Percentiles rank a stretch among this genome's conserved stretches.
Evolutionary conservation across 2,113 vertebrate species (phyloP).

Genomic region (pig (Sus scrofa)): DNA sequence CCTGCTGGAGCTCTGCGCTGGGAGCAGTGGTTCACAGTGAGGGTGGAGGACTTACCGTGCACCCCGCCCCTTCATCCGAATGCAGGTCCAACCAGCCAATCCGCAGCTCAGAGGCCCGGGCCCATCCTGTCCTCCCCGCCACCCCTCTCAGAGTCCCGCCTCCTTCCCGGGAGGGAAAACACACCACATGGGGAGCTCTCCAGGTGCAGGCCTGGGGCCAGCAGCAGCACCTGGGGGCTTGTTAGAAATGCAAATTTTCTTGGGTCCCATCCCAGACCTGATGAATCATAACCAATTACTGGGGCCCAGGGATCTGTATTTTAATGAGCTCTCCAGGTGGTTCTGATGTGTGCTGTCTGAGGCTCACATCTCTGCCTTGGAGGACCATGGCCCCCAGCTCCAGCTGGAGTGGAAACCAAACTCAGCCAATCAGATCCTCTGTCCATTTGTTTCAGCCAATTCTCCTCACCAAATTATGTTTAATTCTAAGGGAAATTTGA

Average conservation of each 20-base stretch:
- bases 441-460: not conserved
- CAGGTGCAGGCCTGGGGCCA: not conserved
- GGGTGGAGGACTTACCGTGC: rapidly evolving
- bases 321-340: not conserved
- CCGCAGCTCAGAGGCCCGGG: not conserved
- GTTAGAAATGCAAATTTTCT: constrained; percentile 1
- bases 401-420: not conserved
- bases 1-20: constrained; percentile 87
- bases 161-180: not conserved
- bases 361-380: not conserved
- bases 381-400: not conserved
- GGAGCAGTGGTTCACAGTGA: not conserved
- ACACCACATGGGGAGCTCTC: not conserved
- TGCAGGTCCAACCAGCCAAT: not conserved
- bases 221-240: not conserved
- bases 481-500: not conserved
- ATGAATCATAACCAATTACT: not conserved
- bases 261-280: not conserved
- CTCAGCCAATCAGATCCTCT: not conserved
- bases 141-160: not conserved
- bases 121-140: not conserved
- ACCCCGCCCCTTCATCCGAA: not conserved
- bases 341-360: not conserved
- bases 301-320: too few species aligned
- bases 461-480: not conserved